Conservation (phyloP, 2,797 vertebrate genomes). For the Sphenopsis melanotis region DNA sequence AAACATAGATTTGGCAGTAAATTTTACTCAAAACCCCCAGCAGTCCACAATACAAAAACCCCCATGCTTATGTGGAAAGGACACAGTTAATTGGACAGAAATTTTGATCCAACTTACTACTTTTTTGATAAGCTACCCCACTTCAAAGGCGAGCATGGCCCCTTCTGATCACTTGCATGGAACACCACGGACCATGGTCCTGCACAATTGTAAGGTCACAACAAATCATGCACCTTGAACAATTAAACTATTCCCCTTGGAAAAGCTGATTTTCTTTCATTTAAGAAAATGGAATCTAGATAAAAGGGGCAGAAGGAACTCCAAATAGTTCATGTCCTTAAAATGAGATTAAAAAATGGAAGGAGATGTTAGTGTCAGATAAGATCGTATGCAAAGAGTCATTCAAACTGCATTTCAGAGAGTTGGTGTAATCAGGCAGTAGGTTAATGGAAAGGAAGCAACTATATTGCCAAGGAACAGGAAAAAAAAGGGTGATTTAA, state of each 20-base stretch:
- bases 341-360: slow-evolving; percentile 61
- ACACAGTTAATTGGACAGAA: slow-evolving; percentile 38
- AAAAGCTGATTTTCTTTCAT: slow-evolving; percentile 56
- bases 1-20: slow-evolving; percentile 23
- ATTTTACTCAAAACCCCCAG: not conserved
- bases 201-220: slow-evolving; percentile 63
- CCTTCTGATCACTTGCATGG: slow-evolving; percentile 63
- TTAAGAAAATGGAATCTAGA: slow-evolving; percentile 60
- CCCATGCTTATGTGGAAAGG: not conserved
- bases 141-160: slow-evolving; percentile 39
- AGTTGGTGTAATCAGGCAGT: slow-evolving; percentile 35
- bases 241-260: slow-evolving; percentile 55
- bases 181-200: slow-evolving; percentile 61
- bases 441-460: slow-evolving; percentile 50
- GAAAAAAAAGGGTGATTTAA: slow-evolving; percentile 2
- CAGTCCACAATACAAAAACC: not conserved
- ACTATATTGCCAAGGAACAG: slow-evolving; percentile 29
- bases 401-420: not conserved
- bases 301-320: slow-evolving; percentile 45
- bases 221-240: slow-evolving; percentile 62
- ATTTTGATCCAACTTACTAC: slow-evolving; percentile 20
- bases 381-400: slow-evolving; percentile 19
- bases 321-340: slow-evolving; percentile 35
- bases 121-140: slow-evolving; percentile 38
- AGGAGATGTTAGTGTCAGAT: slow-evolving; percentile 42